Evolutionary conservation across 2,113 vertebrate species (phyloP), one percentile per base, ranked within the genome.

Genomic region (Gymnogyps californianus): DNA sequence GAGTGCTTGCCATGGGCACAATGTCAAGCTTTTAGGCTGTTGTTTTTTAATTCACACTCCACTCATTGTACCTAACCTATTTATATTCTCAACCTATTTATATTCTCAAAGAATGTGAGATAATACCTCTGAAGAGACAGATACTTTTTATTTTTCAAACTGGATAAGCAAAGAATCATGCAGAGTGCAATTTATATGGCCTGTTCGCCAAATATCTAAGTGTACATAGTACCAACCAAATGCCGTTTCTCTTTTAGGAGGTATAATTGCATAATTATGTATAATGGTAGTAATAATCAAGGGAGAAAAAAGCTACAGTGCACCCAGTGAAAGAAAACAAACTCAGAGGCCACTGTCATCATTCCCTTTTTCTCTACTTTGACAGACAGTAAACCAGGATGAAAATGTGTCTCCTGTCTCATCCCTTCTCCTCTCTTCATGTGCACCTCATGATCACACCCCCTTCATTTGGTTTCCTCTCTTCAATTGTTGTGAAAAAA

Each of bases 201-300:
- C 22, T 70, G n/a, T 75, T 90, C 74, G 14, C 52, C 75, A 75
- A 95, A 69, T 42, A 46, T 38, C 42, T 95, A 89, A 88, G 55
- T 74, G 61, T 71, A 64, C 16, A 74, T 9, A 84, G 61, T 28
- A 74, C 40, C 38, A 55, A 61, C 25, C 55, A 95, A 89, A 87
- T 1, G 8, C 26, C 4, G 3, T 61, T 78, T 89, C 72, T 83
- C 29, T 80, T 96, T 66, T 77, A 93, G 76, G 25, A 94, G 40
- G 19, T 79, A 29, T 96, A 96, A 97, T 93, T 89, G 84, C 66
- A 86, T 87, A 96, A 96, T 96, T 97, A 92, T 62, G 31, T 64
- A 90, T 87, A 94, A 97, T 90, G 49, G 40, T 61, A 59, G 61
- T 58, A 89, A 77, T 83, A 88, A 78, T 79, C 72, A 75, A 79